Conservation (phyloP, 2,113 vertebrate species). For the Phrynocephalus versicolor region DNA sequence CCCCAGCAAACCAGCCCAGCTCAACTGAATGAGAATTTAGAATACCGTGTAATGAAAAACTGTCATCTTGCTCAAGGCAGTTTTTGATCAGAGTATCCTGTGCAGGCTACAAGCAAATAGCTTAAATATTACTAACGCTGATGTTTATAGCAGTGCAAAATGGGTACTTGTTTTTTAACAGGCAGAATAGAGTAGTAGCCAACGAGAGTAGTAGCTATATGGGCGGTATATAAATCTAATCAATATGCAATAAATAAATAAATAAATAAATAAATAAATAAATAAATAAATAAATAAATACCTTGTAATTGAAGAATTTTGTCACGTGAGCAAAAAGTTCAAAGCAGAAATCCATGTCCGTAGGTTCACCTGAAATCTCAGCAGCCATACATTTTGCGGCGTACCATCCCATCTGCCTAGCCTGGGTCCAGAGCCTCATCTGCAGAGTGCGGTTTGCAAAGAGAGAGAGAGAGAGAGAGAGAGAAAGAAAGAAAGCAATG, state of each 20-base stretch:
- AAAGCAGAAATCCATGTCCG: slow-evolving; percentile 95
- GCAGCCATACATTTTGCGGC: slow-evolving; percentile 91
- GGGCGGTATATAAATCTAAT: no score
- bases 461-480: no score
- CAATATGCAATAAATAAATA: no score
- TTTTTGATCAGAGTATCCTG: not conserved
- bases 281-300: no score
- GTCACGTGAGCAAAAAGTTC: slow-evolving; percentile 96
- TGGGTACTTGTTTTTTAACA: no score
- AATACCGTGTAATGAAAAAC: not conserved
- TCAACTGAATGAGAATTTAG: not conserved
- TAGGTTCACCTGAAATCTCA: slow-evolving; percentile 69
- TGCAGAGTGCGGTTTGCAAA: slow-evolving; percentile 42
- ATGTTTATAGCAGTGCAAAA: no score
- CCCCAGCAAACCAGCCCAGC: no score
- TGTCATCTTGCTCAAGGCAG: not conserved
- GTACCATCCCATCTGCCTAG: slow-evolving; percentile 96
- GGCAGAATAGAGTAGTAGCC: no score
- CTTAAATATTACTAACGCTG: not conserved
- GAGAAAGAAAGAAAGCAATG: no score
- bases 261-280: no score
- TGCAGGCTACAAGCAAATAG: not conserved
- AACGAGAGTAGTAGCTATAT: no score
- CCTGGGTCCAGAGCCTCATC: slow-evolving; percentile 98
- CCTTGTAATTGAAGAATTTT: slow-evolving; percentile 98